Evolutionary conservation across 2,888 invertebrate genomes (phyloP), one percentile per base, ranked within the genome.

Genomic region (Linyphia triangularis): DNA sequence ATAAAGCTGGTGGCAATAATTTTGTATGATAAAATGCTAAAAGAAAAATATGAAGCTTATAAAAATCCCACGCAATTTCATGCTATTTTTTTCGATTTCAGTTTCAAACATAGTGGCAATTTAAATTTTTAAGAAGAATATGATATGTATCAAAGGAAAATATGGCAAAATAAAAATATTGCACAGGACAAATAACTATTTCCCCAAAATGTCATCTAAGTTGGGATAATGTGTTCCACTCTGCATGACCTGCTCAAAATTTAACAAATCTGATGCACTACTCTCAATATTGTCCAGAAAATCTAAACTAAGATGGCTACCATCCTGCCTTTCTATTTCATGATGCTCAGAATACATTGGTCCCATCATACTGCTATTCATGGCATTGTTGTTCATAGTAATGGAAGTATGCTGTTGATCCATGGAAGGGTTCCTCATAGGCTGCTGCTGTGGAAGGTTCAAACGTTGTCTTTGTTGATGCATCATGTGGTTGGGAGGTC

Each of bases 301-400:
- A 94, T 97, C 97, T 91, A 97, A 95, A 93, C 95, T 96, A 93
- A 97, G 96, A 93, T 97, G 92, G 43, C 92, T 91, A 26, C 88
- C 91, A 91, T 51, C 91, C 90, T 28, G 90, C 51, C 85, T 90
- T 88, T 33, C 90, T 28, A 33, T 91, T 90, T 77, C 91, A 57
- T 78, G 78, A 90, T 81, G 90, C 90, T 67, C 85, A 78, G 86
- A 89, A 82, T 83, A 86, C 88, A 75, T 72, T 75, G 51, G 51
- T 37, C 51, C 43, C 73, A 79, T 63, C 5, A 73, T 51, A 63
- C 22, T 61, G n/a, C 33, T 73, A 6, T 51, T 40, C 19, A 83
- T 77, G 22, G 89, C 24, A 59, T 82, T 63, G 13, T 82, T 82
- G 10, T 86, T 63, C 79, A 89, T 72, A 59, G 90, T 65, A 37